Conservation (phyloP, 2,888 invertebrate genomes). For the Zhengitettix transpicula region DNA sequence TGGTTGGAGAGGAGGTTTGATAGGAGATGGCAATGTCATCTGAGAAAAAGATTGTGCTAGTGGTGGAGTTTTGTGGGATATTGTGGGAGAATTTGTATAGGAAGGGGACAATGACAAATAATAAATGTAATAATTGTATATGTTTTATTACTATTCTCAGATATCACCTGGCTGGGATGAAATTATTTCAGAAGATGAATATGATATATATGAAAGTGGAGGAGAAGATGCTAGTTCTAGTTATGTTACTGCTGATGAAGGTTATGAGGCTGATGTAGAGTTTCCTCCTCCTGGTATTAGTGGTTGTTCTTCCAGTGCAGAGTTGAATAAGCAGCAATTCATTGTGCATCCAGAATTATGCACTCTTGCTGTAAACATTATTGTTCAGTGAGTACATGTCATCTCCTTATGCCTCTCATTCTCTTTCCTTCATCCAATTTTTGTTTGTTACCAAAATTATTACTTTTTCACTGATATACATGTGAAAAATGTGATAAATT, state of each 20-base stretch:
- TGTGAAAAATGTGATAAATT: no score
- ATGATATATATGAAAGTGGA: conserved; percentile 7
- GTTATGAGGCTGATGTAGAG: conserved; percentile 49
- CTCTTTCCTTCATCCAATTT: neutral
- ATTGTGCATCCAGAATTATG: conserved; percentile 42
- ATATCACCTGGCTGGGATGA: neutral
- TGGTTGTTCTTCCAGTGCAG: conserved; percentile 3
- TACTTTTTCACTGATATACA: no score
- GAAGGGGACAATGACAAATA: no score
- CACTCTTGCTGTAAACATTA: conserved; percentile 35
- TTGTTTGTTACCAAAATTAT: no score
- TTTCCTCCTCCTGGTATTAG: conserved; percentile 16
- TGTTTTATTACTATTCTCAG: no score
- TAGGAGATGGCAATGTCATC: no score
- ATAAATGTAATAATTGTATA: no score
- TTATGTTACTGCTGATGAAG: conserved; percentile 36
- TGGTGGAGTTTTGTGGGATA: no score
- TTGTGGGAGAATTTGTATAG: no score
- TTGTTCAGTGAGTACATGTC: conserved; percentile 8
- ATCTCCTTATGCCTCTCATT: neutral
- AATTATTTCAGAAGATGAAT: conserved; percentile 20
- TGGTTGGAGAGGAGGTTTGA: no score
- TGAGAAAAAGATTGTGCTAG: no score
- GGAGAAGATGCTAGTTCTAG: conserved; percentile 8
- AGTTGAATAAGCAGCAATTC: conserved; percentile 18